phyloP scores from a whole-genome alignment of 2,888 invertebrate genomes.

The Exocentrus adspersus region DNA sequence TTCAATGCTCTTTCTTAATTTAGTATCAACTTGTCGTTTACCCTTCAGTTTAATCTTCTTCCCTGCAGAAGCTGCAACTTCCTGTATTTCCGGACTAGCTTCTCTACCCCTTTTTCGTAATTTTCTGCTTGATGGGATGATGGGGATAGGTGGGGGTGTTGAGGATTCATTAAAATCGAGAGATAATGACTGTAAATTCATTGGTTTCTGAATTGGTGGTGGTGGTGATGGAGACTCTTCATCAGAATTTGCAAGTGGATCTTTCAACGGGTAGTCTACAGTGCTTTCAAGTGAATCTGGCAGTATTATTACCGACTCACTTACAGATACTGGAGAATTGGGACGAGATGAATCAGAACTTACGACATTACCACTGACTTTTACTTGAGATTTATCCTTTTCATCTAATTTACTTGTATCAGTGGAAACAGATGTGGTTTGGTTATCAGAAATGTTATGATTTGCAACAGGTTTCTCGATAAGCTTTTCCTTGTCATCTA shows the following conservation, averaged over 20 bases:
- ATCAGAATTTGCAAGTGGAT: conserved; percentile 58
- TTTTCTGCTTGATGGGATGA: conserved; percentile 39
- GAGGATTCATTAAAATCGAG: conserved; percentile 52
- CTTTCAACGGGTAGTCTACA: conserved; percentile 52
- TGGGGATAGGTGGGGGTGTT: conserved; percentile 39
- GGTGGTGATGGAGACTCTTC: conserved; percentile 61
- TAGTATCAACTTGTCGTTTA: conserved; percentile 55
- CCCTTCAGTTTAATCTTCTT: conserved; percentile 52
- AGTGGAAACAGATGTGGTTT: background rate
- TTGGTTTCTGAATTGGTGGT: conserved; percentile 23
- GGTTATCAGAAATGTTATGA: no score
- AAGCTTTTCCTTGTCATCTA: no score
- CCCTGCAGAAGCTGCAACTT: conserved; percentile 38
- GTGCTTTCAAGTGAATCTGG: conserved; percentile 38
- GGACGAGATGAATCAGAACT: conserved; percentile 32
- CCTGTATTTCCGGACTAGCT: conserved; percentile 38
- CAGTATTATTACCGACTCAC: conserved; percentile 37
- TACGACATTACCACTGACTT: conserved; percentile 24
- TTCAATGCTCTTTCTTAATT: conserved; percentile 63
- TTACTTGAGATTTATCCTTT: background rate
- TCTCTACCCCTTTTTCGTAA: conserved; percentile 54
- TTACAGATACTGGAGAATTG: conserved; percentile 31
- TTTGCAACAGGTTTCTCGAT: no score
- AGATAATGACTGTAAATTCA: conserved; percentile 49
- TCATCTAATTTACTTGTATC: background rate